Percentiles rank a stretch among this genome's conserved stretches.
Conservation (phyloP, 1,140 invertebrate genomes). For the Bicyclus anynana region DNA sequence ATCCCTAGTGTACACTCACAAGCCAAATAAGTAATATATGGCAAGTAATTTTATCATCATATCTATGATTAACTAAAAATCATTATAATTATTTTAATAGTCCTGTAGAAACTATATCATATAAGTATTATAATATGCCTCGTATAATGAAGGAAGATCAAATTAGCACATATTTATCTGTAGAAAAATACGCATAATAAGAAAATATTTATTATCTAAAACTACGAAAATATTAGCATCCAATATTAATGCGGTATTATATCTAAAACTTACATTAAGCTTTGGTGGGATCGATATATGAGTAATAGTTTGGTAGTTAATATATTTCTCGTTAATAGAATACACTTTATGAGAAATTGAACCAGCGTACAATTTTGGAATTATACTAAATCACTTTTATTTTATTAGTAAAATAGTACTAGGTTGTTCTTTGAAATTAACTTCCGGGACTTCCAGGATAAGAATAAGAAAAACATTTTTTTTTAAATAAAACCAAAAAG, state of each 20-base stretch:
- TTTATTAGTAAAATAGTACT: not conserved
- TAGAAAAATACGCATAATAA: constrained; percentile 15
- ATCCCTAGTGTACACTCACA: too few species aligned
- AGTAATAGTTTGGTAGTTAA: constrained; percentile 55
- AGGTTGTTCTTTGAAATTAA: not conserved
- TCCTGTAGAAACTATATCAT: too few species aligned
- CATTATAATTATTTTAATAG: constrained; percentile 1
- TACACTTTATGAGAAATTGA: constrained; percentile 2
- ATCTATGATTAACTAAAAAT: constrained; percentile 9
- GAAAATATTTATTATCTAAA: constrained; percentile 12
- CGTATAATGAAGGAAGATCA: not conserved
- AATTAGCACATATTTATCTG: constrained; percentile 10
- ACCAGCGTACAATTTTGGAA: constrained; percentile 1
- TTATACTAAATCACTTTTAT: not conserved
- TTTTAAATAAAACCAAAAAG: too few species aligned
- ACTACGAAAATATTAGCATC: constrained; percentile 21
- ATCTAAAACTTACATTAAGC: constrained; percentile 71
- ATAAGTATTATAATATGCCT: not conserved
- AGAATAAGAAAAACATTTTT: too few species aligned
- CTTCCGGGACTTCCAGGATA: not conserved
- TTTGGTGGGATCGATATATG: constrained; percentile 74
- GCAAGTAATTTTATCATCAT: constrained; percentile 23
- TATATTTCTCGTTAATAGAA: constrained; percentile 12
- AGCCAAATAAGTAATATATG: constrained; percentile 13
- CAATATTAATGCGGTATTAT: constrained; percentile 17